Conservation (phyloP, 2,888 invertebrate species). For the Calliopum simillimum region DNA sequence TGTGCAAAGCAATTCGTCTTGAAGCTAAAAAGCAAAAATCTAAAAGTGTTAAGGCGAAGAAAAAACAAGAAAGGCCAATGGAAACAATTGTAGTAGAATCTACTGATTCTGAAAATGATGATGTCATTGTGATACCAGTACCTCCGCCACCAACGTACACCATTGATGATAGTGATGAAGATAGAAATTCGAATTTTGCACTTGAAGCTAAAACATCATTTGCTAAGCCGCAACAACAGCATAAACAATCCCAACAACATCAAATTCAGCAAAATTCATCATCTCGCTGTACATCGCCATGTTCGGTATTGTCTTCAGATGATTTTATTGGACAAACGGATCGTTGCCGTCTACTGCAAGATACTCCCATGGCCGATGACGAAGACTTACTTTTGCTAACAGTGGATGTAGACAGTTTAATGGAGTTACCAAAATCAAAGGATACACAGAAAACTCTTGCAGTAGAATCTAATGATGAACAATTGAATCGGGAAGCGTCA, state of each 20-base stretch:
- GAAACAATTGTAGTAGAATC: slow-evolving; percentile 53
- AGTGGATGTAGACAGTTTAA: slow-evolving; percentile 51
- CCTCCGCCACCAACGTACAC: slow-evolving; percentile 58
- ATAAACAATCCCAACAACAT: neutral
- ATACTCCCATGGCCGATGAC: slow-evolving; percentile 55
- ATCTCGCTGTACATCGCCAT: slow-evolving; percentile 58
- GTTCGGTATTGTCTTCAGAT: slow-evolving; percentile 63
- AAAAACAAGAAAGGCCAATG: slow-evolving; percentile 34
- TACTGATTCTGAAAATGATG: slow-evolving; percentile 56
- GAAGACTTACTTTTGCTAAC: slow-evolving; percentile 60
- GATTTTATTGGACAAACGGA: slow-evolving; percentile 65
- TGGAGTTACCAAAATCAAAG: slow-evolving; percentile 37
- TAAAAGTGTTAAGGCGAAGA: slow-evolving; percentile 47
- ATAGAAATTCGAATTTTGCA: slow-evolving; percentile 21
- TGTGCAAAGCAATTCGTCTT: slow-evolving; percentile 54
- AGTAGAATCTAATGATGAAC: neutral
- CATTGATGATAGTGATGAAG: slow-evolving; percentile 60
- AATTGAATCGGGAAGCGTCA: neutral
- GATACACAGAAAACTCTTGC: neutral
- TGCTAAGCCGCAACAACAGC: slow-evolving; percentile 36
- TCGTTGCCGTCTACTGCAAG: slow-evolving; percentile 55
- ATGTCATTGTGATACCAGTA: slow-evolving; percentile 59
- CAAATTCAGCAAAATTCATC: slow-evolving; percentile 37
- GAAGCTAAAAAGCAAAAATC: slow-evolving; percentile 58
- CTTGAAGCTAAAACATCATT: slow-evolving; percentile 16